These are phyloP conservation scores for Dasyornis broadbenti DNA, from an alignment of 2,113 vertebrate species.

Conservation along the genomic window DNA sequence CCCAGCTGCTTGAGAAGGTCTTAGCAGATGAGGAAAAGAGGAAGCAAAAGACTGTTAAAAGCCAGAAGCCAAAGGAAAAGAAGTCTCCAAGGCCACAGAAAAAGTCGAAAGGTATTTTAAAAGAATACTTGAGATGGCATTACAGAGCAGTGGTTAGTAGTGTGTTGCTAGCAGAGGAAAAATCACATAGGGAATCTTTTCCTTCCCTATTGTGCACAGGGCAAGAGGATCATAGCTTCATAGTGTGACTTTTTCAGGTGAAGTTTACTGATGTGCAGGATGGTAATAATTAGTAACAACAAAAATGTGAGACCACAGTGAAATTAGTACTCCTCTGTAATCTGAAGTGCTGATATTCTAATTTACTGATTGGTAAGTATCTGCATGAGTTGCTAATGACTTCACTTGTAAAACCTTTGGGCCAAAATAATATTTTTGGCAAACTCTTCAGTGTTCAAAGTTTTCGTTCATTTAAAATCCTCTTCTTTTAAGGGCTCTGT, in stretches of 20 bases:
- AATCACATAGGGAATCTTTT: background rate
- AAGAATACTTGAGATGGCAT: background rate
- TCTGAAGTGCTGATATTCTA: background rate
- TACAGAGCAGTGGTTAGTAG: background rate
- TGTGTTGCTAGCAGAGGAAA: background rate
- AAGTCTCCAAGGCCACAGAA: conserved; percentile 54
- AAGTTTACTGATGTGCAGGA: background rate
- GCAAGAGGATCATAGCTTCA: background rate
- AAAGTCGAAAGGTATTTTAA: conserved; percentile 68
- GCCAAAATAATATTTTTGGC: background rate
- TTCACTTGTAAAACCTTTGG: background rate
- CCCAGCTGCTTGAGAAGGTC: conserved; percentile 85
- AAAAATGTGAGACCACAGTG: background rate
- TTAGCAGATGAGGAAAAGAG: conserved; percentile 81
- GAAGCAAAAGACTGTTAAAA: conserved; percentile 75
- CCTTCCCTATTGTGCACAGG: background rate
- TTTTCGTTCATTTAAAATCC: background rate
- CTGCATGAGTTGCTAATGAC: background rate
- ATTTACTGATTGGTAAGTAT: background rate
- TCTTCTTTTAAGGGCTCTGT: background rate
- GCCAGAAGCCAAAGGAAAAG: conserved; percentile 60
- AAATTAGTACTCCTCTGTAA: background rate
- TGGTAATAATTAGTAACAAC: background rate
- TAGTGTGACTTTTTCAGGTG: background rate
- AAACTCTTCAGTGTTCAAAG: background rate